Base-by-base conservation (phyloP, 2,797 vertebrate species). In the Smutsia temminckii region DNA sequence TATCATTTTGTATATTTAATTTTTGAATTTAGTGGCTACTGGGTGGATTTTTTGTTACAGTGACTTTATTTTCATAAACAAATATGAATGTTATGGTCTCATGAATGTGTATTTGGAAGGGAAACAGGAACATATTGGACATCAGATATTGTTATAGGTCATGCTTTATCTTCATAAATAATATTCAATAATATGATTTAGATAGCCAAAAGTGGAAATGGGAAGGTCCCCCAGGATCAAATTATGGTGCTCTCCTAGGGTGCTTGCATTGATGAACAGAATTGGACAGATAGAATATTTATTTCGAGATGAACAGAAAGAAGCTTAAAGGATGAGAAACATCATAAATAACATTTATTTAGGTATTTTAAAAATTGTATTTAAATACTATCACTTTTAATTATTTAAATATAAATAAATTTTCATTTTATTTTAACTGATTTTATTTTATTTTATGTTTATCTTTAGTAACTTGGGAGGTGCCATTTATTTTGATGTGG, bases 1-100 rank as follows among this genome's bases (percentile, higher is more conserved):
- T 17, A 8, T 86, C 61, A 57, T 86, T 93, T 57, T 69, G 57
- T 32, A 3, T 7, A 59, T n/a, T 77, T 85, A 64, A 37, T 59
- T 75, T 83, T 68, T 86, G 57, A 63, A 69, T 77, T 77, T 91
- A n/a, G 37, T 37, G 32, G 0, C 1, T 80, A 16, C 18, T 64
- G 20, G 37, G 14, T n/a, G 3, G 12, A 25, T 77, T 81, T 94
- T 72, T 46, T 42, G 13, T 64, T 74, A 49, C 1, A 75, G 10
- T 64, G 12, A 40, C 20, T 78, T 66, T 81, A 42, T 42, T 84
- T 95, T 89, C 34, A 42, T 13, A 77, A 79, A 53, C 6, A 92
- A 57, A 29, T 10, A n/a, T 16, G 59, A 91, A 27, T 85, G 66
- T 94, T 64, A 46, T 53, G 23, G 40, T 59, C 53, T 85, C 8